phyloP scores from a whole-genome alignment of 2,888 invertebrate genomes.

The Platycnemis pennipes region DNA sequence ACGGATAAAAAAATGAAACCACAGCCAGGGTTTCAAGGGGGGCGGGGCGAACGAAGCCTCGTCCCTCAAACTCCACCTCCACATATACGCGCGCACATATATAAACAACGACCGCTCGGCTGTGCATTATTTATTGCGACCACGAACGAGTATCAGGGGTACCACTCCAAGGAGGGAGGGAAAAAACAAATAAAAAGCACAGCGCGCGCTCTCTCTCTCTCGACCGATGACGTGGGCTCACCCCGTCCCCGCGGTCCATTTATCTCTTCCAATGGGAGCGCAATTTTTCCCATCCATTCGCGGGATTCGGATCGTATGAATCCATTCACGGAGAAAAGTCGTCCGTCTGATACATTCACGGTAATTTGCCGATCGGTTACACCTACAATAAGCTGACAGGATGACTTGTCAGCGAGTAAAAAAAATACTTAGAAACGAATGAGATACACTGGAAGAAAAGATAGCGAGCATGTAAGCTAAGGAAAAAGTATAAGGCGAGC shows the following conservation, averaged over 20 bases:
- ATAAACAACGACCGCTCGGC: neutral
- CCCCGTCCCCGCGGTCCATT: neutral
- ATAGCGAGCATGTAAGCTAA: too few species aligned
- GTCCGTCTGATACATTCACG: too few species aligned
- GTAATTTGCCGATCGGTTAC: too few species aligned
- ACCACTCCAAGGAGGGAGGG: neutral
- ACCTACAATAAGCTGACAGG: too few species aligned
- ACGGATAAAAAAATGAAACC: neutral
- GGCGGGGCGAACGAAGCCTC: neutral
- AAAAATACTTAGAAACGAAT: too few species aligned
- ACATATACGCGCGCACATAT: neutral
- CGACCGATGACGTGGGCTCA: neutral
- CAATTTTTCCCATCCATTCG: neutral
- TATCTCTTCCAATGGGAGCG: neutral
- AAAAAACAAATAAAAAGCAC: neutral
- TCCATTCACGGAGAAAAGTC: too few species aligned
- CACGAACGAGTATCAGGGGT: neutral
- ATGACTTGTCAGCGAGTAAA: too few species aligned
- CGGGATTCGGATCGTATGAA: neutral
- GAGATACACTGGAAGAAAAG: too few species aligned
- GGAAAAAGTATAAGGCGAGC: too few species aligned
- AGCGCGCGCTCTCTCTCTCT: neutral
- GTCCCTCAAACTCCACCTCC: neutral
- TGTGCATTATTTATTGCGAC: constrained; percentile 2
- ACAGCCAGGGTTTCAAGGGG: neutral